phyloP scores from a whole-genome alignment of 2,797 vertebrate genomes.

The Menidia menidia region DNA sequence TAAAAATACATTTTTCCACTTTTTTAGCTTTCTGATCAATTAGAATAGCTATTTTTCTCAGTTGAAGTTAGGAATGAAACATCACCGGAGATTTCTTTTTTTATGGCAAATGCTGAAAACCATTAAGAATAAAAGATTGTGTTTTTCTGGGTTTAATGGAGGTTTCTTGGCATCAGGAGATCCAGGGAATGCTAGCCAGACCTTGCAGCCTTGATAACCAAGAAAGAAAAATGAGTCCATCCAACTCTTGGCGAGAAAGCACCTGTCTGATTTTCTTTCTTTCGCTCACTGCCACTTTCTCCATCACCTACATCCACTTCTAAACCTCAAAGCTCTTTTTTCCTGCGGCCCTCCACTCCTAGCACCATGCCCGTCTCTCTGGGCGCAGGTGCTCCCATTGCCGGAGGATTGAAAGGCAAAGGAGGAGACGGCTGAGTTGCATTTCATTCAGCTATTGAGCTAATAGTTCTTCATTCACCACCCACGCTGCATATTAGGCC shows the following conservation, averaged over 20 bases:
- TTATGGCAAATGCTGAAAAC: background rate
- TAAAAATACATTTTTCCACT: too few species aligned
- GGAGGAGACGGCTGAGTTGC: conserved; percentile 39
- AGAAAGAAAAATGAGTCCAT: background rate
- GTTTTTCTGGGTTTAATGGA: background rate
- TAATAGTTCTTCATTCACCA: conserved; percentile 76
- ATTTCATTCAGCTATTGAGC: conserved; percentile 74
- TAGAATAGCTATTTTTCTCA: too few species aligned
- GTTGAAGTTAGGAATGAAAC: too few species aligned
- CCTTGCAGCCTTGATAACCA: background rate
- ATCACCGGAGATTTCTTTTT: background rate
- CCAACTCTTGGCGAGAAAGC: background rate
- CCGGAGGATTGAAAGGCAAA: conserved; percentile 59
- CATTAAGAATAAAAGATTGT: conserved; percentile 5
- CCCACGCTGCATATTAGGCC: conserved; percentile 75
- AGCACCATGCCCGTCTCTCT: conserved; percentile 13
- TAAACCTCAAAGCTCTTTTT: conserved; percentile 19
- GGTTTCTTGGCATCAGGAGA: background rate
- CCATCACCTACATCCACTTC: conserved; percentile 20
- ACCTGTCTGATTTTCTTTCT: conserved; percentile 7
- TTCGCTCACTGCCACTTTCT: background rate
- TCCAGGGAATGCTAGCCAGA: background rate
- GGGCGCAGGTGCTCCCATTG: conserved; percentile 72
- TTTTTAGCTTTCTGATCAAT: too few species aligned
- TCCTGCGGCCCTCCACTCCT: conserved; percentile 16